Base-by-base conservation (phyloP, 1,140 invertebrate species). In the Zaprionus inermis region DNA sequence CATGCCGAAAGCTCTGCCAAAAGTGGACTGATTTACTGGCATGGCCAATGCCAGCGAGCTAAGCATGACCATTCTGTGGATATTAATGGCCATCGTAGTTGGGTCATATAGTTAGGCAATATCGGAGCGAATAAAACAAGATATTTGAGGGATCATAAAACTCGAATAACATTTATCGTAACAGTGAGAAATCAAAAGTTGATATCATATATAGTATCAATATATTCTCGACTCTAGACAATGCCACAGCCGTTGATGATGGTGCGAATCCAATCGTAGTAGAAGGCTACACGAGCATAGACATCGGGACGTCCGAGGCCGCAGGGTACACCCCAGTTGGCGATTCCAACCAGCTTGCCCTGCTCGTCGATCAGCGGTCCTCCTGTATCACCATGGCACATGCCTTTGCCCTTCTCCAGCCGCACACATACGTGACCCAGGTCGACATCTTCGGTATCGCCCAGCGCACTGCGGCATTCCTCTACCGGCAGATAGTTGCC, bases 381-480 rank as follows among this genome's bases (percentile, higher is more conserved):
- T 4, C 91, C 91, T 2, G 86, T 66, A 14, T 91, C 91, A 7
- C 90, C 79, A 32, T 91, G 77, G 34, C 91, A 91, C n/a, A 52
- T 63, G 1, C 94, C 94, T 30, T 75, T 92, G 22, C 94, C 94
- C 5, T 36, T 52, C 46, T 92, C 93, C 12, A 94, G 94, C 12
- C 94, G 86, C 0, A 94, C 94, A 68, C 95, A 95, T n/a, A 95
- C 93, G 78, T 95, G 94, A 2, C 91, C 91, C 41, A 72, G 32
- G 22, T 89, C 91, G n/a, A 91, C 79, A 10, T 86, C 71, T 0
- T 84, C 78, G 1, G 61, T 63, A 34, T 81, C 52, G 11, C 57
- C 63, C 52, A 90, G 32, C 5, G 38, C 59, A 0, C 7, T 18
- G 7, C 55, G 75, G 44, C 84, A 89, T 11, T 76, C 24, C 3